Percentiles rank a stretch among this genome's conserved stretches.
phyloP scores from a whole-genome alignment of 1,140 invertebrate genomes.

The Cyphomyrmex costatus region DNA sequence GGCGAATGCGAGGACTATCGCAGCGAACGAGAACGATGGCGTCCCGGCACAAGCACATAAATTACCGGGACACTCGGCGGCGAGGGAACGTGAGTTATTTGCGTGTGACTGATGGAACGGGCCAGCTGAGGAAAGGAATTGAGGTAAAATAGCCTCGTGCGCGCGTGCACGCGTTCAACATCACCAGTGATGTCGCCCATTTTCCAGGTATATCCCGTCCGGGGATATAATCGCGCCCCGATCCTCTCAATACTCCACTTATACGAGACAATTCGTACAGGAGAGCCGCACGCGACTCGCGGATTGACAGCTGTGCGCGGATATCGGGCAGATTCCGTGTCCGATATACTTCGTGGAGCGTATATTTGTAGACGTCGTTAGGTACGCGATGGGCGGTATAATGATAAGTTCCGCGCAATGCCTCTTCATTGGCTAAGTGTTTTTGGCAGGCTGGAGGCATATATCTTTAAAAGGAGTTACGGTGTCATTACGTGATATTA shows the following conservation, averaged over 20 bases:
- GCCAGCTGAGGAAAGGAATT: slow-evolving; percentile 85
- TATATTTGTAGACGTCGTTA: not conserved
- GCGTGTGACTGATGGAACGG: slow-evolving; percentile 86
- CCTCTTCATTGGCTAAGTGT: slow-evolving; percentile 38
- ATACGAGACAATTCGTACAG: not conserved
- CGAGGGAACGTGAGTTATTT: slow-evolving; percentile 86
- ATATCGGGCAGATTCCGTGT: slow-evolving; percentile 22
- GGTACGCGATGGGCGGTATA: slow-evolving; percentile 36
- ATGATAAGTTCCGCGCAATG: slow-evolving; percentile 49
- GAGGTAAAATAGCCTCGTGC: slow-evolving; percentile 77
- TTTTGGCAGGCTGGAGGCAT: slow-evolving; percentile 21
- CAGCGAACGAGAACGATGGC: slow-evolving; percentile 79
- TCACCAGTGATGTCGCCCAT: not conserved
- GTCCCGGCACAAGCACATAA: slow-evolving; percentile 80
- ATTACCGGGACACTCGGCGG: slow-evolving; percentile 82
- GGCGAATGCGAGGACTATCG: slow-evolving; percentile 67
- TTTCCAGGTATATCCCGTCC: slow-evolving; percentile 46
- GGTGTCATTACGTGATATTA: slow-evolving; percentile 56
- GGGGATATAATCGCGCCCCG: slow-evolving; percentile 63
- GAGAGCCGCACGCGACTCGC: slow-evolving; percentile 33
- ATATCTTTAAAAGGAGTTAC: slow-evolving; percentile 50
- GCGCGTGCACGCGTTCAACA: slow-evolving; percentile 43
- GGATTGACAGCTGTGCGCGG: slow-evolving; percentile 28
- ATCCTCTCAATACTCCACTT: not conserved
- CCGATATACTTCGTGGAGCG: not conserved